Base-by-base conservation (phyloP, 2,888 invertebrate species). In the Minunthozetes semirufus region DNA sequence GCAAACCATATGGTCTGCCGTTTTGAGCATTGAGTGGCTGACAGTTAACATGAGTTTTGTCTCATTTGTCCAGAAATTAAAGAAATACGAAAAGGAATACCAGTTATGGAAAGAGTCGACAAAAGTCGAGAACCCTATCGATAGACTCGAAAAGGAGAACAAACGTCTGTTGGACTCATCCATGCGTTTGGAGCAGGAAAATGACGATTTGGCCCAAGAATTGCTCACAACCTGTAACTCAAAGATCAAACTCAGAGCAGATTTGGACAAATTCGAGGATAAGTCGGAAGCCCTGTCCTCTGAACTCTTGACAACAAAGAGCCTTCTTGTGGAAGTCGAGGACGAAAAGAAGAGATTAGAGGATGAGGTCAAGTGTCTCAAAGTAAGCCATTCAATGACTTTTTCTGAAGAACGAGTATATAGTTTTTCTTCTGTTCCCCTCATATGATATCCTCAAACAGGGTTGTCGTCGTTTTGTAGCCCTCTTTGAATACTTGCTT, bases 11-110 rank as follows among this genome's bases (percentile, higher is more conserved):
- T 33, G 33, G 33, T 33, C 33, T 33, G n/a, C n/a, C n/a, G 33
- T 33, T 33, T 8, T 33, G 4, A 33, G 3, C 33, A 33, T 33
- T 33, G n/a, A n/a, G n/a, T 33, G 3, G 33, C 8, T 33, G 33
- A 33, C 33, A 33, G 8, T 72, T 71, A 27, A 17, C 56, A 70
- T 53, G 25, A 15, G 46, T 68, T 53, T 56, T 56, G 13, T 25
- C 1, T 13, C 1, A 38, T 63, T 17, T 63, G 6, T 13, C 17
- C 95, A 94, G 83, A 92, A 94, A 80, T 85, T 99, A 78, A 91
- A 90, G 82, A 95, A 96, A 82, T 98, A 97, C 82, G 95, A 97
- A 83, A 91, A 91, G 79, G 97, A 98, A 81, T 94, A 91, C 84
- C 84, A 88, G 77, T 85, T 88, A 22, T 85, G 91, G 76, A 92